A percentile compares a stretch with the other conserved stretches of the same genome.
These are phyloP conservation scores for Odontamblyopus rebecca DNA, from an alignment of 2,797 vertebrate genomes.

Conservation along the genomic window DNA sequence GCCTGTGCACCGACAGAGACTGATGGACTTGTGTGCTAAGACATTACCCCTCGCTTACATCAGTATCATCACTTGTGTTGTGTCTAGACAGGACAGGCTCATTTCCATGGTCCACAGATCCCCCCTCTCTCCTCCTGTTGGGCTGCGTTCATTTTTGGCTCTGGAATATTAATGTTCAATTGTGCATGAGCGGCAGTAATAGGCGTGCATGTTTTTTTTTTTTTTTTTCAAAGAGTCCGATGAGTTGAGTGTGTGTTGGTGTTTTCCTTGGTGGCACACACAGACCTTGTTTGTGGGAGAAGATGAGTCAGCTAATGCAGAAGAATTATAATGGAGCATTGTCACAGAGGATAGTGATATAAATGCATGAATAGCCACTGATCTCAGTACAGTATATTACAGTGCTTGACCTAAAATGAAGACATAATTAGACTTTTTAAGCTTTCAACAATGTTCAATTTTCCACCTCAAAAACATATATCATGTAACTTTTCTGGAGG, in stretches of 20 bases:
- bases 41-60: conserved; percentile 50
- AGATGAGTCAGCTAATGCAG: conserved; percentile 66
- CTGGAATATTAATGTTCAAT: conserved; percentile 11
- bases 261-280: conserved; percentile 34
- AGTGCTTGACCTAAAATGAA: neutral
- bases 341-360: conserved; percentile 39
- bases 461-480: too few relatives aligned
- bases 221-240: conserved; percentile 28
- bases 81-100: conserved; percentile 25
- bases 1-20: conserved; percentile 8
- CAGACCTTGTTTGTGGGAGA: conserved; percentile 35
- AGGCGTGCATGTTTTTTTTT: conserved; percentile 11
- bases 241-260: conserved; percentile 28
- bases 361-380: conserved; percentile 23
- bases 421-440: neutral
- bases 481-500: too few relatives aligned
- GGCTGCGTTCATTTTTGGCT: conserved; percentile 9
- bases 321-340: conserved; percentile 55
- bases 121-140: conserved; percentile 7
- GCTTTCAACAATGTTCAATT: too few relatives aligned
- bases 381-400: neutral
- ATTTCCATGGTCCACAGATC: neutral
- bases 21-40: conserved; percentile 23
- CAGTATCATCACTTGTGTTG: conserved; percentile 26
- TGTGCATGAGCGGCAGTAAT: conserved; percentile 7